Conservation (phyloP, 2,888 invertebrate species). For the Aphodius sticticus region DNA sequence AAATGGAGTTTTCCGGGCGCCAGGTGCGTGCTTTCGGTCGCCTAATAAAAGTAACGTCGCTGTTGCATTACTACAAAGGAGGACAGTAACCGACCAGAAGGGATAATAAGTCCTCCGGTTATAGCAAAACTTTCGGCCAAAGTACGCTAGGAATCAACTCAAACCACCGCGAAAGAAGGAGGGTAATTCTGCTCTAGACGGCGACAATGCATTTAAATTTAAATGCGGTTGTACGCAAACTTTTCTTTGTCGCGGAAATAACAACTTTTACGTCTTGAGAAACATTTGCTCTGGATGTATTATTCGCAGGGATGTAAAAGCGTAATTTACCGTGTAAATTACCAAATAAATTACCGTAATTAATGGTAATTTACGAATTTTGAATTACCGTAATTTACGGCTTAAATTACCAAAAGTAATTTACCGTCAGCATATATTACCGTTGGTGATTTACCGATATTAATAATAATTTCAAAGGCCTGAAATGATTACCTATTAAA, state of each 20-base stretch:
- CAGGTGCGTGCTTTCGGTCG: not conserved
- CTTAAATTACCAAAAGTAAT: too few relatives aligned
- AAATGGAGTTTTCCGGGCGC: not conserved
- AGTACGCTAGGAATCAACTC: not conserved
- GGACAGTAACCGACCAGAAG: not conserved
- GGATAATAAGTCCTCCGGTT: not conserved
- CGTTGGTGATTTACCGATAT: too few relatives aligned
- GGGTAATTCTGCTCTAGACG: not conserved
- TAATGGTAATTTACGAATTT: too few relatives aligned
- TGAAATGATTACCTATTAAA: too few relatives aligned
- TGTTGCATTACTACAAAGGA: not conserved
- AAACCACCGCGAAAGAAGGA: not conserved
- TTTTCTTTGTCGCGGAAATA: not conserved
- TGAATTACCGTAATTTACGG: too few relatives aligned
- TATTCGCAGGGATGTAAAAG: not conserved
- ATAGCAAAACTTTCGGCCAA: not conserved
- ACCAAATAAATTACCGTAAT: too few relatives aligned
- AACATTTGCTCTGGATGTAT: not conserved
- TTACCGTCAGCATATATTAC: too few relatives aligned
- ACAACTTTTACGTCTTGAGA: not conserved
- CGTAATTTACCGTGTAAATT: too few relatives aligned
- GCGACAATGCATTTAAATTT: constrained; percentile 4
- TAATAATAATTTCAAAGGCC: too few relatives aligned
- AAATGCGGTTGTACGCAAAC: not conserved
- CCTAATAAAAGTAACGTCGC: not conserved